Evolutionary conservation across 2,113 vertebrate genomes (phyloP).

Genomic region (Pseudopipra pipra): DNA sequence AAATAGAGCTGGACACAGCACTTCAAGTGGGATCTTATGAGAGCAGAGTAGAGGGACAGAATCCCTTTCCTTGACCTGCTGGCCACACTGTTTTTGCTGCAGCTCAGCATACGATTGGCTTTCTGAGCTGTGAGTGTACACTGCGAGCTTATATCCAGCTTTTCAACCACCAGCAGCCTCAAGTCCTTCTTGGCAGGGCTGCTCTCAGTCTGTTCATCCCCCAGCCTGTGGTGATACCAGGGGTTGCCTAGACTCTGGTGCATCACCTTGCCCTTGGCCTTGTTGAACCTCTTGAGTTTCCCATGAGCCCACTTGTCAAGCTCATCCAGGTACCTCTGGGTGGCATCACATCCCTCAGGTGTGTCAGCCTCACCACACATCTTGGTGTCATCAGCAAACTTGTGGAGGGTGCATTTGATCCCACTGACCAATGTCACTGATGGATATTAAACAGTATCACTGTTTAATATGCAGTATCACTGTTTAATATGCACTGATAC

Average conservation of each 20-base stretch:
- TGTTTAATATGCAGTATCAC: too few relatives aligned
- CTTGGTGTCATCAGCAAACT: background rate
- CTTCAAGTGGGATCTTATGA: background rate
- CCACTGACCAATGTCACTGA: background rate
- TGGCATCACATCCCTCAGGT: background rate
- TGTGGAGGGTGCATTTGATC: background rate
- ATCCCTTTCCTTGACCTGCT: background rate
- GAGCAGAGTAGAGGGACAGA: background rate
- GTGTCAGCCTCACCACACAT: background rate
- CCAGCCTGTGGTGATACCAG: accelerated
- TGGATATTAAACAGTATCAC: background rate
- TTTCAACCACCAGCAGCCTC: background rate
- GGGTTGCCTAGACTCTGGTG: background rate
- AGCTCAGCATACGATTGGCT: background rate
- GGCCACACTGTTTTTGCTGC: background rate
- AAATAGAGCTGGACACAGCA: background rate
- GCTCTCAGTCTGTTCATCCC: background rate
- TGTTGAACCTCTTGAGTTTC: background rate
- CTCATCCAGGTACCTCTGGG: background rate
- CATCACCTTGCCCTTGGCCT: background rate
- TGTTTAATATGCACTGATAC: too few relatives aligned
- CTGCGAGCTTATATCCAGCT: background rate
- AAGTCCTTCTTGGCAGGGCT: background rate
- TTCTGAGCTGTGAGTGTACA: background rate
- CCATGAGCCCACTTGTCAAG: background rate